phyloP scores from a whole-genome alignment of 2,113 vertebrate species.

The Typhlomys cinereus region DNA sequence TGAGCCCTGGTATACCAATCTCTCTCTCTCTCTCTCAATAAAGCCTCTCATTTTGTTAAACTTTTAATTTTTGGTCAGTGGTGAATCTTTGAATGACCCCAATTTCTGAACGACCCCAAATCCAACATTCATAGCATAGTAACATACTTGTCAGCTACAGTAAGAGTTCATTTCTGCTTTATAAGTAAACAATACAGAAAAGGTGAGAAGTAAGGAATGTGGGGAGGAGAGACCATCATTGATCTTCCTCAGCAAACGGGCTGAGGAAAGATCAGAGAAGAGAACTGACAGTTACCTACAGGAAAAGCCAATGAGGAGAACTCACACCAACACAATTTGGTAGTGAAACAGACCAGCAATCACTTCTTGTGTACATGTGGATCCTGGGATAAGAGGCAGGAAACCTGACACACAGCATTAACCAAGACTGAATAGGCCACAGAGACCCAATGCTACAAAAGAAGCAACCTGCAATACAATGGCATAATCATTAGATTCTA shows the following conservation, averaged over 20 bases:
- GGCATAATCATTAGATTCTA: not conserved
- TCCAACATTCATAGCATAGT: too few relatives aligned
- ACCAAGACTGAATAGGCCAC: not conserved
- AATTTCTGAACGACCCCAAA: too few relatives aligned
- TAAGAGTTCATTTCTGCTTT: not conserved
- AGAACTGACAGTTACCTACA: not conserved
- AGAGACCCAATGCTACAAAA: not conserved
- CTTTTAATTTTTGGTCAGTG: too few relatives aligned
- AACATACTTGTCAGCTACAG: conserved; percentile 3
- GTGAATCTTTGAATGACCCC: too few relatives aligned
- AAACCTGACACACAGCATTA: not conserved
- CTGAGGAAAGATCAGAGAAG: not conserved
- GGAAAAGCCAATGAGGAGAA: not conserved
- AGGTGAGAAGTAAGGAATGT: not conserved
- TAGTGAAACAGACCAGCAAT: not conserved
- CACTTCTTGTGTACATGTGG: too few relatives aligned
- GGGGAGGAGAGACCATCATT: not conserved
- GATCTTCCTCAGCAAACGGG: not conserved
- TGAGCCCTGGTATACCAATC: too few relatives aligned
- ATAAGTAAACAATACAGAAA: not conserved
- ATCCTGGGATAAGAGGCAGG: not conserved
- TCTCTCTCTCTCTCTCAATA: too few relatives aligned
- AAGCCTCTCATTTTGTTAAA: too few relatives aligned
- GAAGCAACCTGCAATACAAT: not conserved
- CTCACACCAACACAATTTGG: not conserved